A percentile compares a stretch with the other conserved stretches of the same genome.
These are phyloP conservation scores for Gymnarchus niloticus DNA, from an alignment of 2,113 vertebrate genomes.

Conservation along the genomic window DNA sequence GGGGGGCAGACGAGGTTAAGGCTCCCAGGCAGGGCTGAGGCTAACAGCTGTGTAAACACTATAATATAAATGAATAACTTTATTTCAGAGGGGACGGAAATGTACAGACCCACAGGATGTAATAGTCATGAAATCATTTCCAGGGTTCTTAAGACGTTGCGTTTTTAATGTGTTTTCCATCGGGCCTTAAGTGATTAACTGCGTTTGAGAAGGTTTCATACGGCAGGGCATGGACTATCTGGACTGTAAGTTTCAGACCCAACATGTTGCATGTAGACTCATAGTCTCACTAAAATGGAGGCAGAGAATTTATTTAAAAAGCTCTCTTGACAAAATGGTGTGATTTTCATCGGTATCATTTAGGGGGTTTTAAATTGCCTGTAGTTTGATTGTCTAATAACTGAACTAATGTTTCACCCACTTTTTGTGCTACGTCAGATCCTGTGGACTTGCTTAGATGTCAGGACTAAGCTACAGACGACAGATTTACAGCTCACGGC, in stretches of 20 bases:
- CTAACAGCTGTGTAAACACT: constrained; percentile 65
- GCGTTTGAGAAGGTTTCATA: background rate
- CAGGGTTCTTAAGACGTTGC: background rate
- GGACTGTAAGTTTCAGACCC: background rate
- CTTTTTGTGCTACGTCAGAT: background rate
- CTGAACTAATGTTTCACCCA: background rate
- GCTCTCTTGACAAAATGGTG: background rate
- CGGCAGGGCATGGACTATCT: background rate
- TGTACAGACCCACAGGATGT: constrained; percentile 14
- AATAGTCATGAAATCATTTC: background rate
- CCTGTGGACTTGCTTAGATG: background rate
- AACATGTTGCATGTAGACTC: background rate
- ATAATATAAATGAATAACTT: constrained; percentile 56
- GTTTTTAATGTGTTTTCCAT: constrained; percentile 7
- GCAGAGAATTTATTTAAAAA: background rate
- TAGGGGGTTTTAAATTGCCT: background rate
- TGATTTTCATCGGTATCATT: background rate
- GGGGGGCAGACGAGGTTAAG: background rate
- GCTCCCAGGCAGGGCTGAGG: constrained; percentile 30
- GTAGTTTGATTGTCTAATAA: background rate
- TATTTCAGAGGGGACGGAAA: constrained; percentile 62
- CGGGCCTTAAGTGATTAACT: background rate
- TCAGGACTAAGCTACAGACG: background rate
- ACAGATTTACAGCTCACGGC: background rate
- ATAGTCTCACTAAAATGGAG: background rate